Conservation (phyloP, 2,888 invertebrate species). For the Barypeithes pellucidus region DNA sequence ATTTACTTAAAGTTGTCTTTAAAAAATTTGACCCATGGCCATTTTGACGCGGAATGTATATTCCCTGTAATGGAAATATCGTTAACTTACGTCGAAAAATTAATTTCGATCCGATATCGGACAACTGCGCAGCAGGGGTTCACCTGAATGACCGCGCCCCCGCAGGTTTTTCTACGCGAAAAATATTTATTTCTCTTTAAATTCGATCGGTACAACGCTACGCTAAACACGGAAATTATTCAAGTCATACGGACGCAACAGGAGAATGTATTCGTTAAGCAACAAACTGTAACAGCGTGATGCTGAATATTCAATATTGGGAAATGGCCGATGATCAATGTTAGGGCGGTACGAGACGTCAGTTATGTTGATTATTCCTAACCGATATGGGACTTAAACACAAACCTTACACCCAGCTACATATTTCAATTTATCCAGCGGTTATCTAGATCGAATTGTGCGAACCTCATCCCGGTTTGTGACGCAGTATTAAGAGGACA, state of each 20-base stretch:
- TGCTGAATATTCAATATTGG: conserved; percentile 51
- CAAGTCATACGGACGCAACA: conserved; percentile 6
- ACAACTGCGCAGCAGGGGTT: no score
- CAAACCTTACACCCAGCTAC: conserved; percentile 62
- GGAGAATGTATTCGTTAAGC: conserved; percentile 27
- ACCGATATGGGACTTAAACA: conserved; percentile 61
- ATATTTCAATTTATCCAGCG: conserved; percentile 66
- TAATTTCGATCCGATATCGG: no score
- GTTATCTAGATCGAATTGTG: conserved; percentile 62
- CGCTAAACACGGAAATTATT: neutral
- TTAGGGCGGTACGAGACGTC: conserved; percentile 58
- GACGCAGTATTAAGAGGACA: neutral
- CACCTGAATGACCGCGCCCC: no score
- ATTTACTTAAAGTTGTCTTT: no score
- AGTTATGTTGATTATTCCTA: conserved; percentile 60
- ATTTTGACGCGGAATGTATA: no score
- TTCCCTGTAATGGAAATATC: no score
- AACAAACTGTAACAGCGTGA: conserved; percentile 51
- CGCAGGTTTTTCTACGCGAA: no score
- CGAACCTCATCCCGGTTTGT: conserved; percentile 39
- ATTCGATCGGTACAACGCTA: no score
- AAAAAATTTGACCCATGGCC: no score
- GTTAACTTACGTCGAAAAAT: no score
- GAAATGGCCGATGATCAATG: conserved; percentile 57
- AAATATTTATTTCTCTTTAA: no score